Conservation (phyloP, 2,888 invertebrate species). For the Entomobrya multifasciata region DNA sequence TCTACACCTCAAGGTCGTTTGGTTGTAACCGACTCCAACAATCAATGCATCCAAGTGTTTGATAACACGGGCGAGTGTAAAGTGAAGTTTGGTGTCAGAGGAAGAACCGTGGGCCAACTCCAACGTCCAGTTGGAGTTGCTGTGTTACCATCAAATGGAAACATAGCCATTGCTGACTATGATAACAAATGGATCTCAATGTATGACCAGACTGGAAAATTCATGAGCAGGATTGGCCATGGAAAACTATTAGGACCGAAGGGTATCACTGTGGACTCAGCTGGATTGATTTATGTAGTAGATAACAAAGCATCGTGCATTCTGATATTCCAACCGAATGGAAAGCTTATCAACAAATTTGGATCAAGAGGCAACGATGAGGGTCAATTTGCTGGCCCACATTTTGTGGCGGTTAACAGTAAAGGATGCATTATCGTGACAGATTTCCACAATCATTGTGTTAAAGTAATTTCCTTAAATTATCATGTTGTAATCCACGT, state of each 20-base stretch:
- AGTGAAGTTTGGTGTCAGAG: constrained; percentile 81
- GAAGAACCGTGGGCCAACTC: constrained; percentile 82
- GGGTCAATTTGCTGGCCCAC: constrained; percentile 83
- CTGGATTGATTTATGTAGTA: constrained; percentile 83
- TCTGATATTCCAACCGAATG: constrained; percentile 82
- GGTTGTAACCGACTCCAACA: constrained; percentile 94
- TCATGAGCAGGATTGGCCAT: constrained; percentile 82
- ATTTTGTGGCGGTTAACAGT: constrained; percentile 83
- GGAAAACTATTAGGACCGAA: constrained; percentile 83
- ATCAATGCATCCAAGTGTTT: constrained; percentile 99
- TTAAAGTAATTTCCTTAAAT: constrained; percentile 82
- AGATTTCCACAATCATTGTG: constrained; percentile 84
- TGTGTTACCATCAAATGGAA: constrained; percentile 81
- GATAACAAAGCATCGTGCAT: constrained; percentile 83
- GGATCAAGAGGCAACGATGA: constrained; percentile 82
- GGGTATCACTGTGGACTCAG: constrained; percentile 82
- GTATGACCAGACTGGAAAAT: constrained; percentile 82
- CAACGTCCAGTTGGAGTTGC: constrained; percentile 83
- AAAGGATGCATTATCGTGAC: constrained; percentile 83
- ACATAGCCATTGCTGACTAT: constrained; percentile 83
- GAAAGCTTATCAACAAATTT: constrained; percentile 82
- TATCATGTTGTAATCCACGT: no score
- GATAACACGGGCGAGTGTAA: constrained; percentile 85
- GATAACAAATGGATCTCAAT: constrained; percentile 83
- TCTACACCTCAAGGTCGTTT: constrained; percentile 81